Conservation (phyloP, 2,888 invertebrate genomes). For the Spodoptera littoralis region DNA sequence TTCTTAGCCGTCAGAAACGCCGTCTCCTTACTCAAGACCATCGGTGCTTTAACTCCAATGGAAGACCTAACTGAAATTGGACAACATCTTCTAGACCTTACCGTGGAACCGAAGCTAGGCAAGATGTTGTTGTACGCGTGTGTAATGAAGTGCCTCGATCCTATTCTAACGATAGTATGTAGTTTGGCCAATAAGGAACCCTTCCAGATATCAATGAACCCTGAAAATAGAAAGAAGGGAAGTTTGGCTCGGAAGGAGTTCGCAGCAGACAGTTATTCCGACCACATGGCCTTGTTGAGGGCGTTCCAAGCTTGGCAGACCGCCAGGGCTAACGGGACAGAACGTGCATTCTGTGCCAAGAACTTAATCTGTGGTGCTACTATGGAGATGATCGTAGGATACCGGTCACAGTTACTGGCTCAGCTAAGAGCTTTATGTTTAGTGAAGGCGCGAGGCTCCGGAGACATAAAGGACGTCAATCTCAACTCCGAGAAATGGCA, state of each 20-base stretch:
- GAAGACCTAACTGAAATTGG: constrained; percentile 97
- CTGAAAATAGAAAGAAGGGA: constrained; percentile 90
- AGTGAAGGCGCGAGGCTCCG: constrained; percentile 89
- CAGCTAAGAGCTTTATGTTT: constrained; percentile 93
- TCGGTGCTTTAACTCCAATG: constrained; percentile 95
- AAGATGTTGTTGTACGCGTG: constrained; percentile 97
- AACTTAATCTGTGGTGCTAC: constrained; percentile 93
- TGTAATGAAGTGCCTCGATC: constrained; percentile 97
- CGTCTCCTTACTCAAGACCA: constrained; percentile 90
- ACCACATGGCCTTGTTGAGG: constrained; percentile 95
- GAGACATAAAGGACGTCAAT: constrained; percentile 91
- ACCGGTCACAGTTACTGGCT: constrained; percentile 94
- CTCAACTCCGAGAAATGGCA: constrained; percentile 95
- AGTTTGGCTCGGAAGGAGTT: constrained; percentile 91
- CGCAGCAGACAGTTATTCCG: constrained; percentile 93
- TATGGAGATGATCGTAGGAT: constrained; percentile 97
- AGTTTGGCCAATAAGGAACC: constrained; percentile 94
- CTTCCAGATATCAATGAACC: constrained; percentile 92
- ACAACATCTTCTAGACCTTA: constrained; percentile 95
- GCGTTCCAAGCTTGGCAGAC: constrained; percentile 93
- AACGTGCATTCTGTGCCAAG: constrained; percentile 92
- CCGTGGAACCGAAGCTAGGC: constrained; percentile 96
- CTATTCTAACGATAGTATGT: constrained; percentile 96
- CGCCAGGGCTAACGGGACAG: constrained; percentile 89
- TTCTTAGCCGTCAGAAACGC: constrained; percentile 93